Evolutionary conservation across 2,113 vertebrate species (phyloP).

Genomic region (Cyphomyrus discorhynchus): DNA sequence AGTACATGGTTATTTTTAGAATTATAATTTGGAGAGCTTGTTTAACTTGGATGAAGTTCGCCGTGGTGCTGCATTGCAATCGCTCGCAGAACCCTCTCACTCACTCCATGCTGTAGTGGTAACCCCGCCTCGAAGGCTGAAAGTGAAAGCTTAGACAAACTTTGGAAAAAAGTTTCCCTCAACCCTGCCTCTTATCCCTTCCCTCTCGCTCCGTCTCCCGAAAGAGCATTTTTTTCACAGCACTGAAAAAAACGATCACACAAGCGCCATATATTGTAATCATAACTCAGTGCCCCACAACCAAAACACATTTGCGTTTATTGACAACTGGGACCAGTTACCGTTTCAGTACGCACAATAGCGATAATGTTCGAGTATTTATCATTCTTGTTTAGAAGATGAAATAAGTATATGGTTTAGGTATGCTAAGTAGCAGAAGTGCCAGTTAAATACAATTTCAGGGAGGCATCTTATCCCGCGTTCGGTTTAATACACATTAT

Average conservation of each 20-base stretch:
- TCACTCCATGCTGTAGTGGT: conserved; percentile 53
- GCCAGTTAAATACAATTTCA: neutral
- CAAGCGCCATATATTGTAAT: neutral
- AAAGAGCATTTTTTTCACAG: conserved; percentile 8
- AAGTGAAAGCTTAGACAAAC: conserved; percentile 67
- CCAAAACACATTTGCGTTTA: neutral
- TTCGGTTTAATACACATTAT: neutral
- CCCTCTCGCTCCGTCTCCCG: conserved; percentile 24
- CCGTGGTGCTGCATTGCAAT: conserved; percentile 67
- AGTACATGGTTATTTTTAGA: conserved; percentile 66
- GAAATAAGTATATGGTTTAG: neutral
- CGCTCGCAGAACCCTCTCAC: conserved; percentile 46
- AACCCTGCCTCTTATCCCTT: conserved; percentile 16
- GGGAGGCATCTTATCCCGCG: neutral
- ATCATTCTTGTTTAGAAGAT: neutral
- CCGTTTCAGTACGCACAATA: neutral
- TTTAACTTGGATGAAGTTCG: conserved; percentile 67
- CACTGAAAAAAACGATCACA: neutral
- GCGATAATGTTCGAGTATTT: neutral
- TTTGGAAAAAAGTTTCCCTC: conserved; percentile 47
- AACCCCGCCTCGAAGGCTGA: conserved; percentile 67
- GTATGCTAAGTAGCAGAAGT: neutral
- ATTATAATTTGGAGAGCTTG: conserved; percentile 48
- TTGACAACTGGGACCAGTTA: neutral
- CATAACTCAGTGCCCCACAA: neutral